Evolutionary conservation across 2,113 vertebrate species (phyloP), one percentile per base, ranked within the genome.

Genomic region (Leptodactylus fuscus): DNA sequence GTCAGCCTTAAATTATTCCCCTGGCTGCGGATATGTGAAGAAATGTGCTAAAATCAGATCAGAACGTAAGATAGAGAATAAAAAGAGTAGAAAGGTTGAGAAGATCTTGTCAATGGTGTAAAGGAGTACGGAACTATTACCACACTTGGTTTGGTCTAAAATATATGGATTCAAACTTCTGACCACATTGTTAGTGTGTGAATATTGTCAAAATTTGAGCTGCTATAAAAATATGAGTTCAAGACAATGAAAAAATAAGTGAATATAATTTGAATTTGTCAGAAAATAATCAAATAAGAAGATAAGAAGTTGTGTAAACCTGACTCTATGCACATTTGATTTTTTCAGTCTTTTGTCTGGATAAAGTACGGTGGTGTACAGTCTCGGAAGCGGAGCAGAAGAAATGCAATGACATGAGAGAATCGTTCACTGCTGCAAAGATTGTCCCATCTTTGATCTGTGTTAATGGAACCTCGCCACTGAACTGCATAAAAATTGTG

Each of bases 391-490:
- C 55, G 0, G 98, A 99, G 87, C 91, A 92, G 87, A 85, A 12
- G 48, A 99, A 99, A 86, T 99, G 98, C 81, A 82, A 75, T 4
- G 91, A 88, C 82, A 97, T 99, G 98, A 93, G 94, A 0, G 18
- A 87, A 34, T 91, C 95, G 20, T 97, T 99, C 48, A 22, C 73
- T n/a, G 16, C 6, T 10, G 96, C 90, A 3, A 85, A 92, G 22
- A 90, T 99, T 82, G 92, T 88, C 12, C 97, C 98, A 0, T 1
- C 87, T 0, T 86, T 99, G 79, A 81, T 80, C 49, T 99, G 98
- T 1, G 29, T 95, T 9, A 58, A 0, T 0, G 94, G 91, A 0
- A 22, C 12, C 0, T 95, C 95, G 0, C 80, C 90, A 0, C 88
- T 90, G 1, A 90, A 91, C 81, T 99, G 98, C 9, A 53, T 88